Percentiles rank a stretch among this genome's conserved stretches.
These are phyloP conservation scores for Xerus inauris DNA, from an alignment of 2,113 vertebrate genomes.

Conservation along the genomic window DNA sequence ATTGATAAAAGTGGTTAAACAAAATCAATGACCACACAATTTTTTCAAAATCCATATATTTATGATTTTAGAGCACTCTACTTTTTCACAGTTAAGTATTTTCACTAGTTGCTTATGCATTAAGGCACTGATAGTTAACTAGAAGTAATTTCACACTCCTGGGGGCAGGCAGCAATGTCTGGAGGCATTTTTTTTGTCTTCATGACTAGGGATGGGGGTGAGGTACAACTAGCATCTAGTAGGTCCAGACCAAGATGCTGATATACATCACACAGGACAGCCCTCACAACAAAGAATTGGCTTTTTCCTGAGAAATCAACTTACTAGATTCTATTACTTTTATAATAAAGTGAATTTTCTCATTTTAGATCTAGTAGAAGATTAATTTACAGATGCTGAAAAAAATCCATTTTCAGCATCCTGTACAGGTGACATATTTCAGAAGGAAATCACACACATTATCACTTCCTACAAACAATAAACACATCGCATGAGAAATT, in stretches of 20 bases:
- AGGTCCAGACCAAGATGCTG: background rate
- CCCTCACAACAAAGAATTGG: background rate
- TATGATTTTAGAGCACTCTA: background rate
- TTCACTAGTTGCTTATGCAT: background rate
- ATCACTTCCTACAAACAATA: background rate
- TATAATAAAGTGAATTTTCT: background rate
- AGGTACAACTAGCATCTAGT: background rate
- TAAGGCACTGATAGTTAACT: background rate
- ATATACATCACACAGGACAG: background rate
- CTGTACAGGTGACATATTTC: background rate
- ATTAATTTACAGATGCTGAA: background rate
- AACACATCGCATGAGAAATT: background rate
- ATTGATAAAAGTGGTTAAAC: background rate
- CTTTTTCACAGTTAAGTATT: background rate
- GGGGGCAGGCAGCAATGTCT: background rate
- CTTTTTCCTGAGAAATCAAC: background rate
- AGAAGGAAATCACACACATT: conserved; percentile 45
- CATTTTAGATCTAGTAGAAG: conserved; percentile 5
- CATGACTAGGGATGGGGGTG: background rate
- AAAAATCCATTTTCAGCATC: conserved; percentile 33
- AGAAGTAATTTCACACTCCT: background rate
- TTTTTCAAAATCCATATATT: background rate
- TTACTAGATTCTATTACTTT: background rate
- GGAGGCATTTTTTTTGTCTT: background rate
- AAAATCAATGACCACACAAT: background rate